Percentiles rank a stretch among this genome's conserved stretches.
These are phyloP conservation scores for Nesospiza acunhae DNA, from an alignment of 2,113 vertebrate species.

Conservation along the genomic window DNA sequence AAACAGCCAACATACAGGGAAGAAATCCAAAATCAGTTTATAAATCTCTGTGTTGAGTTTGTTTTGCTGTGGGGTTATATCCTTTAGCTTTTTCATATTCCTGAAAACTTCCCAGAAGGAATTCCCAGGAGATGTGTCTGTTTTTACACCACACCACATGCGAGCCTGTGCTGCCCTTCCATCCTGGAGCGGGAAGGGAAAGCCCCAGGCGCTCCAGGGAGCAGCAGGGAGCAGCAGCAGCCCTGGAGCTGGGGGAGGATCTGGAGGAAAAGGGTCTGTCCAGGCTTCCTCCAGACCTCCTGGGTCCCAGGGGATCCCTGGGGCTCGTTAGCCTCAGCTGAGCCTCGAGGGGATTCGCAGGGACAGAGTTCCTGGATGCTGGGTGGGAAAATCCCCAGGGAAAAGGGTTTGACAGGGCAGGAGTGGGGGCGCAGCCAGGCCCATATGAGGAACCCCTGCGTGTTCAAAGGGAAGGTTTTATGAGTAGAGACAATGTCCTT, in stretches of 20 bases:
- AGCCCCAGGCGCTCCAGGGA: neutral
- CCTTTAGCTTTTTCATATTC: neutral
- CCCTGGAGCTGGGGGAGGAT: neutral
- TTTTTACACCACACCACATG: neutral
- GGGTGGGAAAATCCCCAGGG: neutral
- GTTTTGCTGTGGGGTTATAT: neutral
- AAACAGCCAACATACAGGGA: neutral
- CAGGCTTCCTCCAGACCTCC: neutral
- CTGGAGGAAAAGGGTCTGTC: neutral
- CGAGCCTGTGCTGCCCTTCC: neutral
- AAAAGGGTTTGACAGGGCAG: neutral
- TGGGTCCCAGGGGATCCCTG: neutral
- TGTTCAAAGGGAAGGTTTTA: conserved; percentile 12
- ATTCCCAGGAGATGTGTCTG: neutral
- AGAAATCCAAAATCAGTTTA: neutral
- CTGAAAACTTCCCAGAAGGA: neutral
- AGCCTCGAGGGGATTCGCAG: neutral
- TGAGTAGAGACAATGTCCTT: neutral
- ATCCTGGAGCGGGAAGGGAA: neutral
- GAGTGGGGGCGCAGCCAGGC: neutral
- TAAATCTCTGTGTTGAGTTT: neutral
- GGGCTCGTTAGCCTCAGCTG: neutral
- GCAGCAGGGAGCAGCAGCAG: neutral
- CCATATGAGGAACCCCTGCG: neutral
- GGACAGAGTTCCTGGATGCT: neutral